Evolutionary conservation across 2,113 vertebrate genomes (phyloP), one percentile per base, ranked within the genome.

Genomic region (Chaetops frenatus): DNA sequence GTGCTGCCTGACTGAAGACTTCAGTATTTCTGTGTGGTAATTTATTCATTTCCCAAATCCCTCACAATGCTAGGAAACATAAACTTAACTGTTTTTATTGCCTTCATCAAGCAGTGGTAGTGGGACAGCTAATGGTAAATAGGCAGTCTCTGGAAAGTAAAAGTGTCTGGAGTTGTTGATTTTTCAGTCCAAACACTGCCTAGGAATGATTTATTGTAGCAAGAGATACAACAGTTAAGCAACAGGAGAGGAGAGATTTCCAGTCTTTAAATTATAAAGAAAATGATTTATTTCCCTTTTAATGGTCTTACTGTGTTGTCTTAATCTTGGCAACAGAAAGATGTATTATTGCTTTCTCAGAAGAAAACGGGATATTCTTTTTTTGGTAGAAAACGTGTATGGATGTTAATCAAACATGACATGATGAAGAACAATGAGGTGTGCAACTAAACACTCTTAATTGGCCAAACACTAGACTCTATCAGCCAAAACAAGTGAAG

Each of bases 11-110:
- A 95, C 53, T 83, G 62, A 96, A 96, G 69, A 71, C 62, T 78
- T 96, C 81, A 92, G 8, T 92, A 81, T 94, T 97, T 93, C 88
- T 94, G 29, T 92, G 54, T 78, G 74, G 85, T 95, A 95, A 95
- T 94, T 97, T 97, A 95, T 96, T 87, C 65, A 92, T 50, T 48
- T 81, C 67, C 50, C 58, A 94, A 96, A 96, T 81, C 44, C 38
- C 48, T 79, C 53, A 61, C 20, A 80, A 90, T 67, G 19, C 42
- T 95, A 79, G 87, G 86, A 96, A 91, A 94, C 71, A 86, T 70
- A 74, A 96, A 92, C 36, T 35, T 93, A 54, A 81, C 54, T 90
- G 66, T 35, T 88, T 97, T 96, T 91, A 95, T 89, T 85, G 77
- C 69, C 92, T 97, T 95, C 90, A 90, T 88, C 93, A 91, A 94